phyloP scores from a whole-genome alignment of 2,113 vertebrate species.

The Lamprotornis superbus region DNA sequence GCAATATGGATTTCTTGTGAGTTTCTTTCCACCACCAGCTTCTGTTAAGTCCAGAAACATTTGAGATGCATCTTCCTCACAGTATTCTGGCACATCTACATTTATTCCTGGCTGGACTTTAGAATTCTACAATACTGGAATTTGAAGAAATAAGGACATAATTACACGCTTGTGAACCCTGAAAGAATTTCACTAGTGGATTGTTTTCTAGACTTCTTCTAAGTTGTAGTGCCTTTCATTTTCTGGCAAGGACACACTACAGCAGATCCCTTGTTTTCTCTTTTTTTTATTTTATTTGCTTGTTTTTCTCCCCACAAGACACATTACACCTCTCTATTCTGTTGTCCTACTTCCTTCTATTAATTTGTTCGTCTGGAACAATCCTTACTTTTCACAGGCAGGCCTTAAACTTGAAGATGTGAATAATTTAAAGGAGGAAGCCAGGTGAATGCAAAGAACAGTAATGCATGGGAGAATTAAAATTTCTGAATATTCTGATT shows the following conservation, averaged over 20 bases:
- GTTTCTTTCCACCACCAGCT: slow-evolving; percentile 3
- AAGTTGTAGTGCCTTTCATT: not conserved
- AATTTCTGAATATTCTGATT: not conserved
- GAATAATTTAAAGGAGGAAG: not conserved
- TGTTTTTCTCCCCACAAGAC: not conserved
- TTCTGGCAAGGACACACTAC: not conserved
- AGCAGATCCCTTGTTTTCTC: accelerated
- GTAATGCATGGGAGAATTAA: not conserved
- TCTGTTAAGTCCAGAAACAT: slow-evolving; percentile 18
- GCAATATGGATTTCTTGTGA: not conserved
- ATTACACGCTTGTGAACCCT: not conserved
- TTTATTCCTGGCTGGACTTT: not conserved
- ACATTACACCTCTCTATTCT: not conserved
- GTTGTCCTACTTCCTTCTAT: not conserved
- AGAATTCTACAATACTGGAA: not conserved
- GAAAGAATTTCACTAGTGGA: not conserved
- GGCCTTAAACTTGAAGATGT: not conserved
- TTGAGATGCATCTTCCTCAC: not conserved
- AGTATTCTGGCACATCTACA: slow-evolving; percentile 3
- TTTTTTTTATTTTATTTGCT: not conserved
- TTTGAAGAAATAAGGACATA: not conserved
- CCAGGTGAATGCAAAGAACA: not conserved
- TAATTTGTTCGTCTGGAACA: not conserved
- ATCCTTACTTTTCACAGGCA: not conserved
- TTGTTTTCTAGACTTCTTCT: not conserved